phyloP scores from a whole-genome alignment of 2,888 invertebrate species.

The Vesta saturnalis region DNA sequence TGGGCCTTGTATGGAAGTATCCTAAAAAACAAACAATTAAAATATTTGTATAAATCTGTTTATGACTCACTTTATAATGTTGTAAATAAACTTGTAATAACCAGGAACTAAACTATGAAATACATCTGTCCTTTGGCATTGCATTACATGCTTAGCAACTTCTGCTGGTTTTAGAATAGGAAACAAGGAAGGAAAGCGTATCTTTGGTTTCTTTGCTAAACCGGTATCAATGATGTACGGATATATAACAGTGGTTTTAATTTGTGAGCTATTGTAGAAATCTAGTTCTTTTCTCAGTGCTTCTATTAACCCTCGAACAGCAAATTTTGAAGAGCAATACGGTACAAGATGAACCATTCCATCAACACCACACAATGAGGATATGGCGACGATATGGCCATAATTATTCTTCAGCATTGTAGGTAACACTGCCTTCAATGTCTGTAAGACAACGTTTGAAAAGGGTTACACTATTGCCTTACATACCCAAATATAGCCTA shows the following conservation, averaged over 20 bases:
- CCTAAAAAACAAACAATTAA: background rate
- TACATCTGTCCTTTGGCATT: slow-evolving; percentile 72
- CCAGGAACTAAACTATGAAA: slow-evolving; percentile 72
- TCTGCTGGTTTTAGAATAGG: slow-evolving; percentile 70
- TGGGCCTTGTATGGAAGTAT: background rate
- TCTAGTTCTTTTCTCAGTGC: slow-evolving; percentile 78
- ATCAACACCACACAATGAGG: slow-evolving; percentile 80
- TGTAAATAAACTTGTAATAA: slow-evolving; percentile 44
- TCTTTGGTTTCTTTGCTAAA: slow-evolving; percentile 78
- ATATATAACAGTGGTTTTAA: slow-evolving; percentile 84
- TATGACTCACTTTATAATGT: background rate
- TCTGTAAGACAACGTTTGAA: slow-evolving; percentile 59
- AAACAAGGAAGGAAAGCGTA: slow-evolving; percentile 74
- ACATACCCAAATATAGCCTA: slow-evolving; percentile 83
- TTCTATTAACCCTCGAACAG: slow-evolving; percentile 87
- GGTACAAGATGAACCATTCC: slow-evolving; percentile 82
- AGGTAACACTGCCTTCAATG: slow-evolving; percentile 80
- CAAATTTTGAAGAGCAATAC: slow-evolving; percentile 84
- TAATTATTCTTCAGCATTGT: slow-evolving; percentile 77
- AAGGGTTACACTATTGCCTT: background rate
- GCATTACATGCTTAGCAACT: slow-evolving; percentile 73
- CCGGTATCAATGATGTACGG: slow-evolving; percentile 92
- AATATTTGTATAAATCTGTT: background rate
- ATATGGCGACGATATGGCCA: slow-evolving; percentile 80
- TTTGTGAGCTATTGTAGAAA: slow-evolving; percentile 61